Base-by-base conservation (phyloP, 2,888 invertebrate species). In the Nymphalis c-album region DNA sequence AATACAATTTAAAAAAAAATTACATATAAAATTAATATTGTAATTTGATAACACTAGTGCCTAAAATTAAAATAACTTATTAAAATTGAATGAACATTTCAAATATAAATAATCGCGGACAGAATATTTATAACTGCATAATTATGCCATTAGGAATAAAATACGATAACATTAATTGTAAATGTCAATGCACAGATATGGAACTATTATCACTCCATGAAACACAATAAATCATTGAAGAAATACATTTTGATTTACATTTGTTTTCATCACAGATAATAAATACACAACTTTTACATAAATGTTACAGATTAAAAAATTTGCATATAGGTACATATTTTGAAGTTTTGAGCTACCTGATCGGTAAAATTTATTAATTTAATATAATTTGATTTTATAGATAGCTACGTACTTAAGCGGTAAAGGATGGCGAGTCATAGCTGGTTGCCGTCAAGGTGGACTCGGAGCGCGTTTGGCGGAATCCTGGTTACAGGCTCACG, bases 361-460 rank as follows among this genome's bases (percentile, higher is more conserved):
- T 22, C 1, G 22, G 22, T 22, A 31, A 55, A 7, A 17, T 31
- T 22, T 3, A 18, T 18, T 57, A 16, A n/a, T 55, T 18, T 31
- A 26, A 22, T 35, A 16, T 57, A 40, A 10, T 57, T 60, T 35
- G 5, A 16, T 26, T 64, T 79, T 76, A 46, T 83, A 94, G 94
- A 92, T 95, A 74, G 95, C 95, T 73, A 94, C 95, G 63, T 95
- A 95, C 83, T 85, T 96, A 74, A 95, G 95, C 71, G 94, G 94
- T 71, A 93, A 94, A 59, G 96, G 96, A 0, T 96, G 95, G 88
- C 94, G 96, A 0, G 96, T 97, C 17, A 96, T 97, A 78, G 96
- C 96, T 0, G 97, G 96, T 45, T 94, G 94, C 67, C 87, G 95
- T 57, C 90, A 94, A 0, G 94, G 94, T 26, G 95, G 95, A 64